Evolutionary conservation across 2,888 invertebrate genomes (phyloP).

Genomic region (Xylota segnis): DNA sequence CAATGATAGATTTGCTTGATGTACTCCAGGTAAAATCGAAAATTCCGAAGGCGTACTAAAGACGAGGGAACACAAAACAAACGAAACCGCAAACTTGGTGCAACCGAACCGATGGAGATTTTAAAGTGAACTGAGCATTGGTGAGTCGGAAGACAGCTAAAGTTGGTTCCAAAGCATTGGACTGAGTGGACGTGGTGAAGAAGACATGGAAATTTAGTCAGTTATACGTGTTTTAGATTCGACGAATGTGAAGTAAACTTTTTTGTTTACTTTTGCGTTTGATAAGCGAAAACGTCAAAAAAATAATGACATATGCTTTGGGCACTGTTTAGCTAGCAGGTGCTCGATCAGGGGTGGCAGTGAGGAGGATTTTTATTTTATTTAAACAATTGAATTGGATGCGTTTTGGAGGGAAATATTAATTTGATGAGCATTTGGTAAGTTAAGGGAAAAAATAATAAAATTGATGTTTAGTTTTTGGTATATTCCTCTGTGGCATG

Average conservation of each 20-base stretch:
- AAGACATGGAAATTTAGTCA: constrained; percentile 28
- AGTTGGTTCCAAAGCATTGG: constrained; percentile 32
- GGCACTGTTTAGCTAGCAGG: background rate
- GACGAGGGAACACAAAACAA: constrained; percentile 15
- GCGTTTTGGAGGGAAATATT: no score
- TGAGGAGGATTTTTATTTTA: background rate
- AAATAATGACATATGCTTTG: constrained; percentile 27
- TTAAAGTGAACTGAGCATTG: constrained; percentile 59
- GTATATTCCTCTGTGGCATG: no score
- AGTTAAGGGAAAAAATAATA: no score
- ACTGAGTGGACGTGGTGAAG: constrained; percentile 13
- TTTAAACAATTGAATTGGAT: no score
- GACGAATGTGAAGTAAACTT: constrained; percentile 11
- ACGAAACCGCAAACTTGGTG: background rate
- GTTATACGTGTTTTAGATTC: background rate
- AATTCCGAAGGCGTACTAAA: constrained; percentile 24
- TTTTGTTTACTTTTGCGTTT: constrained; percentile 46
- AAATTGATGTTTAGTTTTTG: no score
- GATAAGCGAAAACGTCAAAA: constrained; percentile 48
- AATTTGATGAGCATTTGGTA: no score
- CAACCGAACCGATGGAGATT: constrained; percentile 65
- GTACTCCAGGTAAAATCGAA: constrained; percentile 35
- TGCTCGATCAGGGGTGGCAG: constrained; percentile 23
- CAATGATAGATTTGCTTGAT: constrained; percentile 36
- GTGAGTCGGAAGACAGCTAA: constrained; percentile 36